Conservation (phyloP, 2,113 vertebrate species). For the Helogale parvula region DNA sequence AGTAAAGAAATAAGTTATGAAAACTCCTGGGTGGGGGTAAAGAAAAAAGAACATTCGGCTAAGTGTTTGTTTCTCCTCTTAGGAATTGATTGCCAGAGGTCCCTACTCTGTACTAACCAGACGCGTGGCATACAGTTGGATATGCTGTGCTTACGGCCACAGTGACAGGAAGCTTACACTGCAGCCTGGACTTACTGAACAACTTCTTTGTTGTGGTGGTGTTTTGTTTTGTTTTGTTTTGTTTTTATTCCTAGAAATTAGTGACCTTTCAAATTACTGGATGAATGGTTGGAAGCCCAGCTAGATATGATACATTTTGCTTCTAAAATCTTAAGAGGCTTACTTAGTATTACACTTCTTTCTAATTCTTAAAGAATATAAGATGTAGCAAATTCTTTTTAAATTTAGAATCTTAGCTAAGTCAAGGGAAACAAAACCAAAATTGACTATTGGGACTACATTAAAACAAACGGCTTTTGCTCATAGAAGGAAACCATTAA, state of each 20-base stretch:
- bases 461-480: background rate
- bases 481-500: background rate
- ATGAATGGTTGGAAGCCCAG: background rate
- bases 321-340: background rate
- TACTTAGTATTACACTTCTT: background rate
- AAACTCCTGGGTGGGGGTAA: background rate
- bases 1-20: background rate
- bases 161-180: background rate
- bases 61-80: background rate
- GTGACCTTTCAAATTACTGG: background rate
- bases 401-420: background rate
- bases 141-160: background rate
- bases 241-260: background rate
- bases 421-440: background rate
- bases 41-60: background rate
- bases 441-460: background rate
- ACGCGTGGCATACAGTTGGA: background rate
- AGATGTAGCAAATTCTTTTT: background rate
- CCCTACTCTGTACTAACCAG: background rate
- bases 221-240: no score
- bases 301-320: background rate
- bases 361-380: background rate
- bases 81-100: background rate
- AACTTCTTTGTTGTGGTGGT: background rate
- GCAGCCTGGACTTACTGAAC: background rate